Conservation (phyloP, 2,113 vertebrate genomes). For the Podocnemis expansa region DNA sequence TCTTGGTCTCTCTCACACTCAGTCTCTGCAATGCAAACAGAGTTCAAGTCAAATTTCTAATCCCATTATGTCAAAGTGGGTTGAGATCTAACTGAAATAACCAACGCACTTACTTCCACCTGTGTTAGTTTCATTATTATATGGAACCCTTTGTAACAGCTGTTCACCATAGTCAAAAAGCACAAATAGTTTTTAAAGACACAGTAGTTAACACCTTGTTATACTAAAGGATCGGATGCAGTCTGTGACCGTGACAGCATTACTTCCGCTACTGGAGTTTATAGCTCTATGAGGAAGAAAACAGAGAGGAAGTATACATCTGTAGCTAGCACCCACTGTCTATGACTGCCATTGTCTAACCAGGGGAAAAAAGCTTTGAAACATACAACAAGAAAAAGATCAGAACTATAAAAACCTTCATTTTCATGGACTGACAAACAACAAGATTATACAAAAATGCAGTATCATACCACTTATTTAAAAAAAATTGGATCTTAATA, state of each 20-base stretch:
- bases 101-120: not conserved
- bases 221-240: not conserved
- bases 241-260: not conserved
- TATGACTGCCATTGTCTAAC: not conserved
- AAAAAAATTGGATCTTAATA: not conserved
- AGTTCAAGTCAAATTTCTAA: slow-evolving; percentile 20
- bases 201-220: not conserved
- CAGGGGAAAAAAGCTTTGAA: not conserved
- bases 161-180: not conserved
- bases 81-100: not conserved
- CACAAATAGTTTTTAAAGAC: not conserved
- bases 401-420: not conserved
- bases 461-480: not conserved
- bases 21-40: not conserved
- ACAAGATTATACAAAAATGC: not conserved
- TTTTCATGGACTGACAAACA: not conserved
- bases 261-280: not conserved
- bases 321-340: not conserved
- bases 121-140: not conserved
- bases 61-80: not conserved
- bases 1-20: not conserved
- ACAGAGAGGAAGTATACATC: not conserved
- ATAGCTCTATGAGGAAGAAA: not conserved
- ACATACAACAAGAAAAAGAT: not conserved
- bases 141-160: not conserved